These are phyloP conservation scores for Scrobipalpa atriplicella DNA, from an alignment of 2,888 invertebrate species.

Conservation along the genomic window DNA sequence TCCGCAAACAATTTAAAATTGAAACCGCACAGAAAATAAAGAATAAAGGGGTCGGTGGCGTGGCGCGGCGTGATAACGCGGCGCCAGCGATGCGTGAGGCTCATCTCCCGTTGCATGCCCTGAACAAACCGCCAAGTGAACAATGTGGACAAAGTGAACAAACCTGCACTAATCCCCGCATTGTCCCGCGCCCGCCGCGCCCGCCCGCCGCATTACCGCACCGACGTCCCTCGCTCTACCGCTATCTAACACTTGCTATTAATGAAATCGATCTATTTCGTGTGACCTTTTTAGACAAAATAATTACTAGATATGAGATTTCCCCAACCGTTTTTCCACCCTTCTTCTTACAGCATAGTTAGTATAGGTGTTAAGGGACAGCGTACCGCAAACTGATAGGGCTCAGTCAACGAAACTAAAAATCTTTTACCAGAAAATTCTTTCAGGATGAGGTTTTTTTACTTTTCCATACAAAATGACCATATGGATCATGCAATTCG, in stretches of 20 bases:
- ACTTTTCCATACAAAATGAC: no score
- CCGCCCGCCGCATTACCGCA: not conserved
- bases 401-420: no score
- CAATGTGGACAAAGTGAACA: conserved; percentile 60
- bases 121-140: conserved; percentile 54
- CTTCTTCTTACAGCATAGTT: no score
- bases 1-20: conserved; percentile 70
- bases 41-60: conserved; percentile 67
- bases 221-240: not conserved
- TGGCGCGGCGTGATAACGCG: conserved; percentile 68
- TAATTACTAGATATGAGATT: no score
- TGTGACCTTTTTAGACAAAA: no score
- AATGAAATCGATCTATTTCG: not conserved
- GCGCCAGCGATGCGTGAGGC: conserved; percentile 58
- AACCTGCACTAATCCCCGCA: conserved; percentile 69
- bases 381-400: no score
- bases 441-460: no score
- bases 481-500: no score
- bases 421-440: no score
- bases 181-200: conserved; percentile 48
- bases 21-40: conserved; percentile 63
- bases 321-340: no score
- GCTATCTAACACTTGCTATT: conserved; percentile 12
- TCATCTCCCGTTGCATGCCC: conserved; percentile 58
- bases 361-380: no score